Evolutionary conservation across 2,888 invertebrate species (phyloP).

Genomic region (Mythimna lalbum): DNA sequence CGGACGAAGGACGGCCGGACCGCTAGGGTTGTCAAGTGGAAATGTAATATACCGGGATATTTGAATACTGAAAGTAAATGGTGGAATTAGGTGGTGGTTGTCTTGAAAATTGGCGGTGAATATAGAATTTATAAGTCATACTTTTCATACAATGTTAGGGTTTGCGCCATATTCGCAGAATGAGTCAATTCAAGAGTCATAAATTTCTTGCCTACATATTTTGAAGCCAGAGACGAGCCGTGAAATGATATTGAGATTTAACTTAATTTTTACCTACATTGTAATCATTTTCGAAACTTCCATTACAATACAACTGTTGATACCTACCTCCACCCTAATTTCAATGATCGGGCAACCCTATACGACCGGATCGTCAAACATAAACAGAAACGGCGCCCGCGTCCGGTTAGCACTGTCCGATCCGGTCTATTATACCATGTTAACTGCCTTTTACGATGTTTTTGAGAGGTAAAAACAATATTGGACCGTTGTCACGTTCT

Average conservation of each 20-base stretch:
- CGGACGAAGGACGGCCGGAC: slow-evolving; percentile 64
- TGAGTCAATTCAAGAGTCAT: not conserved
- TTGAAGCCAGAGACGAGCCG: no score
- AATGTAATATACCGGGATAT: slow-evolving; percentile 39
- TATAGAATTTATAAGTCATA: slow-evolving; percentile 17
- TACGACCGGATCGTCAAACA: slow-evolving; percentile 61
- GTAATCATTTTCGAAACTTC: not conserved
- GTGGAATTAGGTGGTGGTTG: slow-evolving; percentile 23
- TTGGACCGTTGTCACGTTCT: slow-evolving; percentile 61
- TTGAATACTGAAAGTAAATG: slow-evolving; percentile 42
- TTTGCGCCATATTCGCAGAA: not conserved
- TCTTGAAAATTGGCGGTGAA: slow-evolving; percentile 12
- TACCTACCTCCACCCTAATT: not conserved
- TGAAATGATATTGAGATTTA: no score
- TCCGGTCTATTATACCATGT: slow-evolving; percentile 66
- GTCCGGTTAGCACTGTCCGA: slow-evolving; percentile 65
- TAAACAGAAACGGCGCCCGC: slow-evolving; percentile 69
- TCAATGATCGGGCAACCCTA: slow-evolving; percentile 36
- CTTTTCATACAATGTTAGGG: slow-evolving; percentile 9
- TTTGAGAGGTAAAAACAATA: slow-evolving; percentile 67
- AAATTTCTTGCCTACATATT: not conserved
- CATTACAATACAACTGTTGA: not conserved
- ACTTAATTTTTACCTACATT: not conserved
- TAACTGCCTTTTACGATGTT: slow-evolving; percentile 64
- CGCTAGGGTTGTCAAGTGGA: slow-evolving; percentile 58